A percentile compares a stretch with the other conserved stretches of the same genome.
These are phyloP conservation scores for Clepsis dumicolana DNA, from an alignment of 2,888 invertebrate genomes.

Conservation along the genomic window DNA sequence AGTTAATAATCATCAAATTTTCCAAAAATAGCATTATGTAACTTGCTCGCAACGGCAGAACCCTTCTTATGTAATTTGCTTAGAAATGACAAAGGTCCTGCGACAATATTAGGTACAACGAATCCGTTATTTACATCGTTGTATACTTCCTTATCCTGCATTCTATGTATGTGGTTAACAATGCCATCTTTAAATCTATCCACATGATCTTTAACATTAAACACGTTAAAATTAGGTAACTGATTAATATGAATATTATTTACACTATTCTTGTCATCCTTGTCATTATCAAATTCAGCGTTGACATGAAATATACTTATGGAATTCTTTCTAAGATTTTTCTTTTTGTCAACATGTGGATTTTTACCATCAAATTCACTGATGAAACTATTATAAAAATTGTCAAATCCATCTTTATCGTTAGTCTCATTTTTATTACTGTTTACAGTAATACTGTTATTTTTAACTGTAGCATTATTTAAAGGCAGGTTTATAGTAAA, in stretches of 20 bases:
- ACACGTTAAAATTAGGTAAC: conserved; percentile 45
- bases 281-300: conserved; percentile 54
- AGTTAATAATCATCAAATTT: conserved; percentile 13
- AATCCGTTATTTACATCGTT: conserved; percentile 34
- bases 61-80: conserved; percentile 48
- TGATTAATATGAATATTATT: conserved; percentile 35
- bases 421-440: conserved; percentile 44
- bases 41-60: conserved; percentile 41
- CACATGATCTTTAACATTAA: conserved; percentile 58
- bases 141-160: conserved; percentile 53
- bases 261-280: conserved; percentile 47
- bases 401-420: conserved; percentile 15
- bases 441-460: conserved; percentile 28
- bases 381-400: not conserved
- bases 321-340: conserved; percentile 46
- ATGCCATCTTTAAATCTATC: conserved; percentile 56
- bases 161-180: conserved; percentile 55
- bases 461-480: conserved; percentile 53
- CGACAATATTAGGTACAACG: conserved; percentile 43
- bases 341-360: not conserved
- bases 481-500: conserved; percentile 55
- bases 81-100: conserved; percentile 47
- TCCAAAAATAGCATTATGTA: conserved; percentile 46
- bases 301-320: conserved; percentile 57
- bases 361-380: conserved; percentile 2